These are phyloP conservation scores for Ammodytes dubius DNA, from an alignment of 2,113 vertebrate species.

Conservation along the genomic window DNA sequence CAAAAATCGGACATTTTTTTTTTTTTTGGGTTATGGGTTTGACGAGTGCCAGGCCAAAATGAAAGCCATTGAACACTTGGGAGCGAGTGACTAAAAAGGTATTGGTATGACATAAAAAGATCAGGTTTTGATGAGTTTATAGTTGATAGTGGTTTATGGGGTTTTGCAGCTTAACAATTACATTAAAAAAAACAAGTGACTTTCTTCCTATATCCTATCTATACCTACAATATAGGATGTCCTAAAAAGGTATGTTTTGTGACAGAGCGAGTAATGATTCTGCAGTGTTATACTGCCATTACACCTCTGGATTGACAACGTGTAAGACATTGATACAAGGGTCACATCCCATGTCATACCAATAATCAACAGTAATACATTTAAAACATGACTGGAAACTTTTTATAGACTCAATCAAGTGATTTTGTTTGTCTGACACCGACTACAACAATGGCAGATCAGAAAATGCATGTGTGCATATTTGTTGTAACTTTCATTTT, in stretches of 20 bases:
- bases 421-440: neutral
- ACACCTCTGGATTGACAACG: neutral
- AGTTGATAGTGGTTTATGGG: neutral
- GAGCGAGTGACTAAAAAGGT: neutral
- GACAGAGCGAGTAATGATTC: neutral
- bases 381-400: neutral
- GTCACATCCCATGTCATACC: neutral
- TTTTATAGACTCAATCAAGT: neutral
- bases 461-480: neutral
- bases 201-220: neutral
- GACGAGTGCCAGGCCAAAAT: conserved; percentile 19
- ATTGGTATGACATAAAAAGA: neutral
- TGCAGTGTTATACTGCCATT: neutral
- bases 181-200: too few relatives aligned
- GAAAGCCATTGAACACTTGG: neutral
- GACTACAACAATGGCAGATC: neutral
- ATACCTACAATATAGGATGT: neutral
- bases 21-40: conserved; percentile 8
- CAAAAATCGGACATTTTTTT: conserved; percentile 25
- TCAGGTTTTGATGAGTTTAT: neutral
- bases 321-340: neutral
- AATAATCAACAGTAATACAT: neutral
- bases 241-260: neutral
- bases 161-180: neutral
- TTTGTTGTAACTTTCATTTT: neutral